A percentile compares a stretch with the other conserved stretches of the same genome.
Conservation (phyloP, 2,888 invertebrate species). For the Noctua janthina region DNA sequence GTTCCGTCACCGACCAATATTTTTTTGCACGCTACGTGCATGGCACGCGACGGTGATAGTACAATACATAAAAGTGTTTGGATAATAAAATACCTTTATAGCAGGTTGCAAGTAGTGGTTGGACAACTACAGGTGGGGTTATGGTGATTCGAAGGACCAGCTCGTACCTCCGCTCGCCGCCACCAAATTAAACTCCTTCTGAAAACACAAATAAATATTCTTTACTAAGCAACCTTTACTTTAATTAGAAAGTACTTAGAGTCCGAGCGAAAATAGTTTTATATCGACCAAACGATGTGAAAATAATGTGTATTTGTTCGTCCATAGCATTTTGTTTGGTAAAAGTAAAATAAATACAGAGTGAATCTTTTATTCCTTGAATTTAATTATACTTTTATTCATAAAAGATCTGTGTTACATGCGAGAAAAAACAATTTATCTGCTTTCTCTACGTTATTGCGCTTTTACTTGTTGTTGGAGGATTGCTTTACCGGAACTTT, state of each 20-base stretch:
- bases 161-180: neutral
- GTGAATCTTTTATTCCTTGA: neutral
- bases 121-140: neutral
- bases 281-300: neutral
- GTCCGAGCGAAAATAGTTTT: neutral
- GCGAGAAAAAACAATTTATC: neutral
- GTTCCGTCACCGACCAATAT: too few species aligned
- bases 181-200: neutral
- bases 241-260: neutral
- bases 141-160: neutral
- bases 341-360: neutral
- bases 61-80: neutral
- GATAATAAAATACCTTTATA: slow-evolving; percentile 2
- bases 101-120: neutral
- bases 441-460: neutral
- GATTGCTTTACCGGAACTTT: too few species aligned
- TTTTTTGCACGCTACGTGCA: too few species aligned
- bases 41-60: too few species aligned
- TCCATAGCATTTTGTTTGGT: neutral
- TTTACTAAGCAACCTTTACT: neutral
- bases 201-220: neutral
- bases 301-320: neutral
- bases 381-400: neutral
- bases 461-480: neutral
- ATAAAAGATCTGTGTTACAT: neutral